Percentiles rank a stretch among this genome's conserved stretches.
Evolutionary conservation across 2,888 invertebrate species (phyloP).

Genomic region (Operophtera brumata): DNA sequence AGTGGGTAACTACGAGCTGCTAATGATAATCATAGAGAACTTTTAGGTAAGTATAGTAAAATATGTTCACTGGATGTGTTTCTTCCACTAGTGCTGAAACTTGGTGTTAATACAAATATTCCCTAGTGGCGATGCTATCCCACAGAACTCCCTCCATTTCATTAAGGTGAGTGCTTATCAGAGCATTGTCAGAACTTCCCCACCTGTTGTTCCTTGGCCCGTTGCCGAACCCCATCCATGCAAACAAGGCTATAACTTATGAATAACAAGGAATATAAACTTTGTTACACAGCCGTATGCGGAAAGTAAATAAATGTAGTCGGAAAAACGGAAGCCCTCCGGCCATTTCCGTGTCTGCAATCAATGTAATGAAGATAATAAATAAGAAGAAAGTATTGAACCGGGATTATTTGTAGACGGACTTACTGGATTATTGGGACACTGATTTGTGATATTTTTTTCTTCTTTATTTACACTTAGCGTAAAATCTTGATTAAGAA

Average conservation of each 20-base stretch:
- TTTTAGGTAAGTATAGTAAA: too few relatives aligned
- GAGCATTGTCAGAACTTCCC: conserved; percentile 15
- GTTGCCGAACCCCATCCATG: conserved; percentile 16
- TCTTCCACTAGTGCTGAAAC: neutral
- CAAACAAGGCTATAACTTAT: conserved; percentile 16
- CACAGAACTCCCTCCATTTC: conserved; percentile 11
- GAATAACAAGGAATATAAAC: conserved; percentile 9
- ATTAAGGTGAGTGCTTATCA: conserved; percentile 19
- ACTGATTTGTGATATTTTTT: too few relatives aligned
- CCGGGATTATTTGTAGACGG: neutral
- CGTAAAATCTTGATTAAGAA: too few relatives aligned
- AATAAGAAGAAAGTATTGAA: neutral
- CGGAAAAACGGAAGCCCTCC: neutral
- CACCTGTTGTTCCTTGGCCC: conserved; percentile 25
- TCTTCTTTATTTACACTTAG: too few relatives aligned
- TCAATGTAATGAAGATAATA: conserved; percentile 8
- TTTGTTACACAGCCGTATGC: neutral
- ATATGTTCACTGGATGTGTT: too few relatives aligned
- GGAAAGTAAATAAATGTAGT: conserved; percentile 1
- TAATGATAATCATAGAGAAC: too few relatives aligned
- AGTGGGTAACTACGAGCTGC: too few relatives aligned
- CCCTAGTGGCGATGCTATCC: neutral
- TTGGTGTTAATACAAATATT: neutral
- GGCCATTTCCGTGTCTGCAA: neutral
- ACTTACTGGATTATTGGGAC: too few relatives aligned